Evolutionary conservation across 2,888 invertebrate genomes (phyloP), one percentile per base, ranked within the genome.

Genomic region (Brenthis hecate): DNA sequence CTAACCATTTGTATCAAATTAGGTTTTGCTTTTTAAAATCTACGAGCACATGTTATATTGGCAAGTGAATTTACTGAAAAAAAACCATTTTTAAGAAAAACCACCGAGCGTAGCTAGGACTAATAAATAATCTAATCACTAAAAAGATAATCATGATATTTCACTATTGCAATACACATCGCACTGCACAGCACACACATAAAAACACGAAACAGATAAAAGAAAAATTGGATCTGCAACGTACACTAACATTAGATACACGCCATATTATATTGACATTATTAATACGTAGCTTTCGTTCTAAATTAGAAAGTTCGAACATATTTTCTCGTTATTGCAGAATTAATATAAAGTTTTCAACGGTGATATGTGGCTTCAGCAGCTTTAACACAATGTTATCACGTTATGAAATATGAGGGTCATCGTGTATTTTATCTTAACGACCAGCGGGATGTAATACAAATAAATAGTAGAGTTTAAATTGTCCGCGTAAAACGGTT

Each of bases 341-440:
- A 69, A 67, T 72, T 71, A 71, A 71, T 71, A 66, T 60, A 65
- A 68, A 71, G 69, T 71, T 71, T 68, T 58, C 53, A 61, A 47
- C 57, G 62, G 28, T 65, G 69, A 65, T 67, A 67, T 67, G 64
- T 67, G 64, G 64, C 60, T 69, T 67, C 64, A 72, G 66, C 56
- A 66, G 64, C 56, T 66, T 57, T 67, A 62, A 51, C 63, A 68
- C 65, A 68, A 65, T 65, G 65, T 70, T 69, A 69, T 69, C 69
- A 55, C 65, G 65, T 53, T 61, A 65, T 69, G 69, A 69, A 56
- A 61, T 61, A 69, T 56, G 65, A 69, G 69, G 69, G 69, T 69
- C 61, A 61, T 65, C 64, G 64, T 65, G n/a, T 63, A 57, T 65
- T 69, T 63, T 68, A 64, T 64, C 63, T 63, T 58, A 56, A 68